A percentile compares a stretch with the other conserved stretches of the same genome.
phyloP scores from a whole-genome alignment of 2,797 vertebrate genomes.

The Syncerus caffer region DNA sequence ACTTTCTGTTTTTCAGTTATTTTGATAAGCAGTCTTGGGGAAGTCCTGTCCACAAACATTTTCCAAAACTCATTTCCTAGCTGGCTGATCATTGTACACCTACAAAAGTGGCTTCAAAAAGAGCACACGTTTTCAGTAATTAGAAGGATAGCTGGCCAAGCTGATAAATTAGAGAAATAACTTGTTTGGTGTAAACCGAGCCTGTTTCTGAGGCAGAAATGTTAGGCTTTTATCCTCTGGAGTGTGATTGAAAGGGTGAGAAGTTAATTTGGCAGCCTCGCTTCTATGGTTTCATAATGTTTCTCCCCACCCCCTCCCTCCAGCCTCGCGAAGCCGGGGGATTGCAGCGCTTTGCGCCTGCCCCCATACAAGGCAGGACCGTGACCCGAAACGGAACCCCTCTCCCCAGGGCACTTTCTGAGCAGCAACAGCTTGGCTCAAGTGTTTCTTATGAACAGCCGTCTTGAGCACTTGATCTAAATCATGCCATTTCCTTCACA shows the following conservation, averaged over 20 bases:
- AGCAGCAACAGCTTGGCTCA: constrained; percentile 99
- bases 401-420: constrained; percentile 99
- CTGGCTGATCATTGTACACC: not conserved
- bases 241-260: constrained; percentile 99
- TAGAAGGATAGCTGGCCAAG: constrained; percentile 80
- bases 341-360: constrained; percentile 87
- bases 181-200: constrained; percentile 88
- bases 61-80: not conserved
- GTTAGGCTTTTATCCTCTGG: constrained; percentile 95
- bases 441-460: constrained; percentile 97
- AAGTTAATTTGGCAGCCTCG: constrained; percentile 99
- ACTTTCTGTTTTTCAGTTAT: not conserved
- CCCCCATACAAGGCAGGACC: constrained; percentile 90
- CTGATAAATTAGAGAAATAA: constrained; percentile 87
- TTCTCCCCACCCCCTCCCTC: constrained; percentile 88
- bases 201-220: constrained; percentile 89
- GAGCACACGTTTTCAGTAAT: constrained; percentile 78
- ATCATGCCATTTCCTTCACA: constrained; percentile 98
- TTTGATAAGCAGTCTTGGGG: constrained; percentile 22
- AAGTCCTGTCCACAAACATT: not conserved
- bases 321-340: constrained; percentile 84
- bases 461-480: constrained; percentile 95
- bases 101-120: constrained; percentile 61
- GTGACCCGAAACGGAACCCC: constrained; percentile 98
- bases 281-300: constrained; percentile 98